Evolutionary conservation across 2,888 invertebrate genomes (phyloP).

Genomic region (Hylaea fasciaria): DNA sequence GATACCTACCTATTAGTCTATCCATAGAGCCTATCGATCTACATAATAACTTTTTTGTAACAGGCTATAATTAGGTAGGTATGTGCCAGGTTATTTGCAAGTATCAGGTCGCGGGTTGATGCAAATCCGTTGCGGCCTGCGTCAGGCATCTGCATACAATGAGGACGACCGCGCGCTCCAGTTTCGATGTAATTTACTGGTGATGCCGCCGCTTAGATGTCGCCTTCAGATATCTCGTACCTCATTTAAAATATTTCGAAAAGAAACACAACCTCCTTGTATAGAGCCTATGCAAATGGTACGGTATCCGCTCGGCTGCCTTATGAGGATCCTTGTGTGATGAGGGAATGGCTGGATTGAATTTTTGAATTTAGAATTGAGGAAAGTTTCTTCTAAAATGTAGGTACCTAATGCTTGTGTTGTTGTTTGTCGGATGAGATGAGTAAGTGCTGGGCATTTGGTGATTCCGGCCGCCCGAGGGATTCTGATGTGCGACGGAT

Average conservation of each 20-base stretch:
- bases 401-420: no score
- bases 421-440: no score
- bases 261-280: slow-evolving; percentile 33
- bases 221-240: slow-evolving; percentile 72
- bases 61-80: slow-evolving; percentile 59
- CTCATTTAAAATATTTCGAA: slow-evolving; percentile 70
- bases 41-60: neutral
- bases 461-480: no score
- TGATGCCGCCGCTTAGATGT: slow-evolving; percentile 73
- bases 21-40: neutral
- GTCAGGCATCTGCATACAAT: slow-evolving; percentile 81
- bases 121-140: slow-evolving; percentile 69
- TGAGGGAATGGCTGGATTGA: slow-evolving; percentile 1
- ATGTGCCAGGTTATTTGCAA: slow-evolving; percentile 61
- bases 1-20: no score
- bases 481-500: no score
- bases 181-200: slow-evolving; percentile 78
- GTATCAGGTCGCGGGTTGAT: slow-evolving; percentile 70
- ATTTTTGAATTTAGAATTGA: neutral
- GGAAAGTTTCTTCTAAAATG: neutral
- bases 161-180: slow-evolving; percentile 65
- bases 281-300: slow-evolving; percentile 30
- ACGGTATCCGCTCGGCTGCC: slow-evolving; percentile 14
- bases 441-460: no score
- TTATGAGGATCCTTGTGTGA: slow-evolving; percentile 19